A percentile compares a stretch with the other conserved stretches of the same genome.
These are phyloP conservation scores for Leptonema lineaticorne DNA, from an alignment of 1,140 invertebrate species.

Conservation along the genomic window DNA sequence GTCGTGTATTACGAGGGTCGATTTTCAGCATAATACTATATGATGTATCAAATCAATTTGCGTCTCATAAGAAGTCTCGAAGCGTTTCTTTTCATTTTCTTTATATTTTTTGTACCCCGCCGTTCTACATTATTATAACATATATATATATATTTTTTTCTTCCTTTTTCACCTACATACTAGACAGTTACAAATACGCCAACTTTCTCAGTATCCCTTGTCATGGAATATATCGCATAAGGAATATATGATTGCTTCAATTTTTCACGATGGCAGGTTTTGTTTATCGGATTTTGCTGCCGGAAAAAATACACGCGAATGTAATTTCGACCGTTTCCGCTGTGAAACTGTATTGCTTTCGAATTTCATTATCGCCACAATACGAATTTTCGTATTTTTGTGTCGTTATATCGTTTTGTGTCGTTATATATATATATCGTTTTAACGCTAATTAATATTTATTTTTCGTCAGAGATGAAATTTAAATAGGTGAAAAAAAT, in stretches of 20 bases:
- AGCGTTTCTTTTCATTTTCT: not conserved
- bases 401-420: no score
- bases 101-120: not conserved
- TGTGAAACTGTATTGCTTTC: not conserved
- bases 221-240: conserved; percentile 2
- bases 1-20: not conserved
- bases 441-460: not conserved
- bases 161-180: not conserved
- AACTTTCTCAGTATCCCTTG: conserved; percentile 6
- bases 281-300: conserved; percentile 12
- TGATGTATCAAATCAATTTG: conserved; percentile 11
- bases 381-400: not conserved
- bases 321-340: not conserved
- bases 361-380: not conserved
- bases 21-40: not conserved
- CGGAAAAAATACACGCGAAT: conserved; percentile 2
- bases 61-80: conserved; percentile 5
- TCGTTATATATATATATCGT: no score
- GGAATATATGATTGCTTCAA: conserved; percentile 18
- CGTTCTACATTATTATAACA: no score
- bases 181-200: conserved; percentile 11
- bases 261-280: conserved; percentile 19
- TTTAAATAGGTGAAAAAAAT: not conserved
- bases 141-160: not conserved
- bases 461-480: not conserved